Conservation (phyloP, 2,113 vertebrate species). For the Oceanites oceanicus region DNA sequence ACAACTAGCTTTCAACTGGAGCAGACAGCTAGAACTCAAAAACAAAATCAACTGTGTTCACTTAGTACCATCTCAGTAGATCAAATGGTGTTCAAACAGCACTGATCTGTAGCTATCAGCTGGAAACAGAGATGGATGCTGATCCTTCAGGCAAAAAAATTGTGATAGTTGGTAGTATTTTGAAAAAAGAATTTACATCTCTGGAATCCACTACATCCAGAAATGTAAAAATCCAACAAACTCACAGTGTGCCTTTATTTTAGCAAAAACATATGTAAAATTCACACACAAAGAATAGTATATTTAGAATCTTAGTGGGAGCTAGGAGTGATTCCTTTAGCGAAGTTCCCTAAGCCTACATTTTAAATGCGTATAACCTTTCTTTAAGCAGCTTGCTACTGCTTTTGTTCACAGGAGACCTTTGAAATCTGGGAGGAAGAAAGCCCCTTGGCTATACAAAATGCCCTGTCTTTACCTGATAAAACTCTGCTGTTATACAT, state of each 20-base stretch:
- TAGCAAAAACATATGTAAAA: slow-evolving; percentile 8
- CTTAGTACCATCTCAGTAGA: slow-evolving; percentile 55
- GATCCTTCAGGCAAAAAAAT: slow-evolving; percentile 47
- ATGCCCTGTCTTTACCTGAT: background rate
- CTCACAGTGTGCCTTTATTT: background rate
- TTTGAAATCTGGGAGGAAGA: slow-evolving; percentile 22
- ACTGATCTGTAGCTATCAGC: slow-evolving; percentile 71
- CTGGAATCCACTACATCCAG: background rate
- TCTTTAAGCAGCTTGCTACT: background rate
- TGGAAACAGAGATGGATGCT: slow-evolving; percentile 53
- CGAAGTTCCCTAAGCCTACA: background rate
- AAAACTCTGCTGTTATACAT: background rate
- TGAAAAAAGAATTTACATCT: slow-evolving; percentile 34
- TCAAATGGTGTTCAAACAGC: slow-evolving; percentile 48
- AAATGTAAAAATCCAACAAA: slow-evolving; percentile 27
- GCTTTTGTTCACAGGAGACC: slow-evolving; percentile 14
- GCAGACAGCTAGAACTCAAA: slow-evolving; percentile 49
- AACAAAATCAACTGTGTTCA: slow-evolving; percentile 32
- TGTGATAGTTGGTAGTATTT: background rate
- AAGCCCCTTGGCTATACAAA: slow-evolving; percentile 2
- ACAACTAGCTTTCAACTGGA: slow-evolving; percentile 53
- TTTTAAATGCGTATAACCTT: slow-evolving; percentile 2
- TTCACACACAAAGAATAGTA: background rate
- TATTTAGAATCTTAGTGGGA: slow-evolving; percentile 3
- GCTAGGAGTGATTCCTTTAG: background rate